Evolutionary conservation across 2,888 invertebrate genomes (phyloP), one percentile per base, ranked within the genome.

Genomic region (Dasypogon diadema): DNA sequence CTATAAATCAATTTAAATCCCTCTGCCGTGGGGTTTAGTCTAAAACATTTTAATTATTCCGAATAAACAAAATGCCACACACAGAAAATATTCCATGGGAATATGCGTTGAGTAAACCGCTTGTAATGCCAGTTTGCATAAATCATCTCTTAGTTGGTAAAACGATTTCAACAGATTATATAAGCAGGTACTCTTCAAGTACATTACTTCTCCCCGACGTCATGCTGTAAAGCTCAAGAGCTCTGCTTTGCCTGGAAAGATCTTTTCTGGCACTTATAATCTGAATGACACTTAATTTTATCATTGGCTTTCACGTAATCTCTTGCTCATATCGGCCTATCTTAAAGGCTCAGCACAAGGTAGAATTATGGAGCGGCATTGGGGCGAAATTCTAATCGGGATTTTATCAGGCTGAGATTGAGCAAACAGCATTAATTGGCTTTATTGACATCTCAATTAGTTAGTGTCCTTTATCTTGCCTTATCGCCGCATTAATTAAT

Each of bases 401-500:
- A 34, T 21, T 60, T 60, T 14, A 37, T 60, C n/a, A 3, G 18
- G n/a, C n/a, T 12, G 42, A 42, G 42, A 2, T 12, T 42, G 12
- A 12, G n/a, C 42, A 12, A 42, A 12, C 12, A 12, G 42, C 42
- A 14, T 60, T 37, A 60, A 60, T 42, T 37, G 42, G 37, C n/a
- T 37, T 37, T 21, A 60, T 18, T 37, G 37, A 16, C 37, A 37
- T 60, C 37, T 60, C 60, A 60, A 60, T 60, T 60, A 60, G 18
- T 18, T 18, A 37, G 21, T 18, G 16, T 60, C 60, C 60, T 42
- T 42, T 42, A 42, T 42, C 42, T 12, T 42, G 42, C 21, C 37
- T 60, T 37, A 60, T 37, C 42, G 18, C 37, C 37, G 60, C 60
- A 60, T 60, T 60, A 60, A 60, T 60, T 60, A 60, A 60, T 60